Base-by-base conservation (phyloP, 2,888 invertebrate species). In the Polia nebulosa region DNA sequence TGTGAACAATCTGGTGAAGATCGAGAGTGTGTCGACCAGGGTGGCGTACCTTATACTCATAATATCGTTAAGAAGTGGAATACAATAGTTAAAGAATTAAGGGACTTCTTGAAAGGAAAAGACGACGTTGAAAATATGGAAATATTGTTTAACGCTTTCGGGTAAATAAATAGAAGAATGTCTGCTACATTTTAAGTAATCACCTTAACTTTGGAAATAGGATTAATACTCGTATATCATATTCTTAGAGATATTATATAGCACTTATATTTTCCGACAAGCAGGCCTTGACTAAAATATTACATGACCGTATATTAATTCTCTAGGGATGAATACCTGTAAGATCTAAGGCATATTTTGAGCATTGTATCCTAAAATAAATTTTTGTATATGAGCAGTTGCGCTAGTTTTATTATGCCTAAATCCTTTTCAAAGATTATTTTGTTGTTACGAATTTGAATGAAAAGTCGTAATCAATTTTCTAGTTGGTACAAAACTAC, bases 271-370 rank as follows among this genome's bases (percentile, higher is more conserved):
- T 44, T 44, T 51, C 13, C 11, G 20, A 44, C 29, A 49, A 44
- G 17, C 1, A 20, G 47, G 15, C 17, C 15, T 76, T 41, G 47
- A 22, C 34, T 25, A 9, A 49, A 29, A 49, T 76, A 49, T 55
- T 47, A 27, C 47, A 56, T 11, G 53, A 17, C 29, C 9, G 25
- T 55, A 65, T 20, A 55, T 32, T 41, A 45, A 47, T 25, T 29
- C 22, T 27, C 51, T 52, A 57, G 17, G 22, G 39, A 2, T 27
- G 7, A 27, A 17, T 51, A 3, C 56, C 45, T 22, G 27, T 34
- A 13, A 58, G 32, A 29, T 71, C 22, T 70, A 3, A 2, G 34
- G 41, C 7, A 13, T 34, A 45, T n/a, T n/a, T n/a, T n/a, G n/a
- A n/a, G n/a, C n/a, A 15, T 58, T 52, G 32, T 52, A 15, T 27